Base-by-base conservation (phyloP, 2,888 invertebrate genomes). In the Periphyllus acericola region DNA sequence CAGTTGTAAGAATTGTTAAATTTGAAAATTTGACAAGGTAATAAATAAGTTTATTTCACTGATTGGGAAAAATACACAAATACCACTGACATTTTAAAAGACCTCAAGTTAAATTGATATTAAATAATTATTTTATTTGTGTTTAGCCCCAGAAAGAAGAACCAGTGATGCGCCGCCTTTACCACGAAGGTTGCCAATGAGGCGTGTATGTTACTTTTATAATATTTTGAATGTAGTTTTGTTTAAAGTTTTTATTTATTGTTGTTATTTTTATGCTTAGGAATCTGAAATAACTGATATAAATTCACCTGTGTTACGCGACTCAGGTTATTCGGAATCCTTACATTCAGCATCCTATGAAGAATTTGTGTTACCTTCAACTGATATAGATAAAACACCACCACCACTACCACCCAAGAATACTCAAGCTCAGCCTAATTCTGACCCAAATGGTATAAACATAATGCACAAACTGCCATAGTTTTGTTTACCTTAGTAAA, bases 121-220 rank as follows among this genome's bases (percentile, higher is more conserved):
- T 40, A 40, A 40, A 46, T n/a, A 14, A 11, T 74, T 74, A 11
- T 8, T 83, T n/a, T 52, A 32, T 66, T 81, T 0, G 19, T 88
- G 80, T 89, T 85, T 90, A 93, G 93, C 93, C 34, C 93, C 93
- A 1, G 94, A 94, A 89, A 94, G 93, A 90, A 92, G 93, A 89
- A 90, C 92, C 91, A 92, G 91, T 89, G 92, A 90, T 90, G 93
- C 90, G 21, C 92, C 90, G 34, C 92, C 90, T 89, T 93, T 92
- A 90, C 93, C 93, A 4, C 90, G 92, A 91, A 90, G 92, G 92
- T 84, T 90, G 52, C 88, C 85, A 66, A 81, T 88, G 46, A 88
- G 90, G 85, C 89, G 89, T 88, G 90, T 89, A 79, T 84, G 87
- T 75, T 46, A 74, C 3, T 29, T 60, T 79, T 36, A 46, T 60